Evolutionary conservation across 2,888 invertebrate genomes (phyloP), one percentile per base, ranked within the genome.

Genomic region (Aplocera efformata): DNA sequence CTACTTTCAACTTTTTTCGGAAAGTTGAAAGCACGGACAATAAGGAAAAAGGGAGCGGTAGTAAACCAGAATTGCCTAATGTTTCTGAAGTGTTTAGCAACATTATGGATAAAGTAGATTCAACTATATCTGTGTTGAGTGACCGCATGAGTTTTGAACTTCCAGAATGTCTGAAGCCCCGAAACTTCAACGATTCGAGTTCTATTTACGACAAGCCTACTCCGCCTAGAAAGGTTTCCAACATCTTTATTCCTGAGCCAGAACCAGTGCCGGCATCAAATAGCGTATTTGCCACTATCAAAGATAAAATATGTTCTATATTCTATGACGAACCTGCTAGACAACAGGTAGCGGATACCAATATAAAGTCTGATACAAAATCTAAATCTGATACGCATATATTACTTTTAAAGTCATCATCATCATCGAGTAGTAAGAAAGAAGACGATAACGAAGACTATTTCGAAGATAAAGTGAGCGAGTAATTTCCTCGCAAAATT

Each of bases 271-370:
- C 39, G 6, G 25, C 43, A 5, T 35, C 60, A 1, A 57, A 54
- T 4, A 63, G 57, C 13, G 36, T 75, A 5, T 72, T 76, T 24
- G 44, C 60, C 20, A 33, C 58, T 0, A 59, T 74, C 20, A 73
- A 63, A 32, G 60, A 62, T 1, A 74, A 56, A 42, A 56, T 76
- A 21, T 64, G 46, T 27, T 65, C 73, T 1, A 63, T 76, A 24
- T 74, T 76, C 28, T 32, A 42, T 8, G 44, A 35, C 6, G 55
- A 55, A 10, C 42, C 35, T n/a, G n/a, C n/a, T 7, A 38, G 42
- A 22, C 27, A 40, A 10, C 45, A 49, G 4, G 24, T n/a, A n/a
- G n/a, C n/a, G n/a, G n/a, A n/a, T n/a, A n/a, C n/a, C n/a, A n/a
- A n/a, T n/a, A n/a, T n/a, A n/a, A n/a, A n/a, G n/a, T n/a, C n/a